A percentile compares a stretch with the other conserved stretches of the same genome.
Conservation (phyloP, 2,888 invertebrate species). For the Myopa testacea region DNA sequence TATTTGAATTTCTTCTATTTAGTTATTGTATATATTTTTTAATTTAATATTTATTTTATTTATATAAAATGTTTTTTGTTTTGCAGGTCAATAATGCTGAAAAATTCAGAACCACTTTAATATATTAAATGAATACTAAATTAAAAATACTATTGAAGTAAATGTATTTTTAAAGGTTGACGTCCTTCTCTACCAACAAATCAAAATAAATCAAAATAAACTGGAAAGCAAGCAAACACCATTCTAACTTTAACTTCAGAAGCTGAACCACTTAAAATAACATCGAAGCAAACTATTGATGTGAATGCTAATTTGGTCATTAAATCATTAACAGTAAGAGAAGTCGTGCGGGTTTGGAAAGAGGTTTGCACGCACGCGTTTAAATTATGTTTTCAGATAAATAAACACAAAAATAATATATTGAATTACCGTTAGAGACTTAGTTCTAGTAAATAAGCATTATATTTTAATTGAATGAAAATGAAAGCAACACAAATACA, state of each 20-base stretch:
- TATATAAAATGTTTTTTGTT: background rate
- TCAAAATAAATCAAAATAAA: conserved; percentile 44
- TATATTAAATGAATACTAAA: conserved; percentile 49
- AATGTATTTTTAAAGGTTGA: conserved; percentile 59
- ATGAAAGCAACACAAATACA: conserved; percentile 32
- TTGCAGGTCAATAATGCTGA: conserved; percentile 65
- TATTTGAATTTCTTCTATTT: no score
- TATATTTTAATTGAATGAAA: conserved; percentile 38
- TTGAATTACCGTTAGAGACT: conserved; percentile 35
- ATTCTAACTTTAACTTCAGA: conserved; percentile 13
- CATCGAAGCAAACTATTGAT: background rate
- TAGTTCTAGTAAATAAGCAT: conserved; percentile 38
- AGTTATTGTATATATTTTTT: no score
- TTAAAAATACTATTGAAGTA: conserved; percentile 49
- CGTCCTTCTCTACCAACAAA: conserved; percentile 58
- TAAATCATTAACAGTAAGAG: background rate
- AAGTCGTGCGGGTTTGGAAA: conserved; percentile 4
- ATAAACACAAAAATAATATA: conserved; percentile 24
- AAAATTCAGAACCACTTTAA: conserved; percentile 51
- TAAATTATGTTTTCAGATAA: conserved; percentile 11
- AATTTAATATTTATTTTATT: no score
- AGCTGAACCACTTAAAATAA: conserved; percentile 32
- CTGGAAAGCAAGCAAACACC: conserved; percentile 29
- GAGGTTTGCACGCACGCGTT: conserved; percentile 6
- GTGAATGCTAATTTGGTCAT: conserved; percentile 9